Evolutionary conservation across 1,140 invertebrate genomes (phyloP).

Genomic region (Anastatus disparis): DNA sequence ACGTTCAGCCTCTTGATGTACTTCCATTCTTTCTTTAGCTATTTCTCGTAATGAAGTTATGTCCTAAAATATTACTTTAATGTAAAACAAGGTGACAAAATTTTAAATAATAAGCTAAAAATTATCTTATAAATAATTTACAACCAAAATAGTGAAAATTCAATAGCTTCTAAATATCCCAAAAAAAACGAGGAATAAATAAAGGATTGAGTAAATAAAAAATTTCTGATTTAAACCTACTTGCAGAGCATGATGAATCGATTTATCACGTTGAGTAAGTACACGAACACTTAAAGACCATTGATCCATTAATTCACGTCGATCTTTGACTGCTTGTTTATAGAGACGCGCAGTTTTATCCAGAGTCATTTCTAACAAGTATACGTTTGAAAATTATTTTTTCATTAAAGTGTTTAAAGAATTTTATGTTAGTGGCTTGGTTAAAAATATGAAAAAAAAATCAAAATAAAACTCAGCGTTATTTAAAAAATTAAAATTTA

Average conservation of each 20-base stretch:
- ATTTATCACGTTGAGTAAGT: slow-evolving; percentile 56
- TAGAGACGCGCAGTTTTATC: slow-evolving; percentile 60
- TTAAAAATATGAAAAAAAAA: background rate
- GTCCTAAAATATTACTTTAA: slow-evolving; percentile 54
- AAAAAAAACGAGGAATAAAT: slow-evolving; percentile 2
- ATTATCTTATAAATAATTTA: no score
- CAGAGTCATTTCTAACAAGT: slow-evolving; percentile 50
- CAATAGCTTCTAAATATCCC: background rate
- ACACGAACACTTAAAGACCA: slow-evolving; percentile 61
- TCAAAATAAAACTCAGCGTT: no score
- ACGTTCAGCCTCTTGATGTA: slow-evolving; percentile 52
- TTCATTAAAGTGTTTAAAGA: no score
- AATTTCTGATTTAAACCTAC: no score
- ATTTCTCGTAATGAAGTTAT: slow-evolving; percentile 53
- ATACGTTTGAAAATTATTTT: background rate
- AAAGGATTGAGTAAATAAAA: no score
- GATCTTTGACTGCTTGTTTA: slow-evolving; percentile 57
- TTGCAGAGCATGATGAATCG: slow-evolving; percentile 51
- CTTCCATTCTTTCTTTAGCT: slow-evolving; percentile 46
- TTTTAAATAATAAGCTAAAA: no score
- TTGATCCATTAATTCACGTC: slow-evolving; percentile 59
- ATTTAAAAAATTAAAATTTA: no score
- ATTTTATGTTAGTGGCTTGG: no score
- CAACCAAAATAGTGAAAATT: background rate
- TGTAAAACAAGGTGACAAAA: no score